Percentiles rank a stretch among this genome's conserved stretches.
phyloP scores from a whole-genome alignment of 2,888 invertebrate genomes.

The Vannuccia rotundouncinata region DNA sequence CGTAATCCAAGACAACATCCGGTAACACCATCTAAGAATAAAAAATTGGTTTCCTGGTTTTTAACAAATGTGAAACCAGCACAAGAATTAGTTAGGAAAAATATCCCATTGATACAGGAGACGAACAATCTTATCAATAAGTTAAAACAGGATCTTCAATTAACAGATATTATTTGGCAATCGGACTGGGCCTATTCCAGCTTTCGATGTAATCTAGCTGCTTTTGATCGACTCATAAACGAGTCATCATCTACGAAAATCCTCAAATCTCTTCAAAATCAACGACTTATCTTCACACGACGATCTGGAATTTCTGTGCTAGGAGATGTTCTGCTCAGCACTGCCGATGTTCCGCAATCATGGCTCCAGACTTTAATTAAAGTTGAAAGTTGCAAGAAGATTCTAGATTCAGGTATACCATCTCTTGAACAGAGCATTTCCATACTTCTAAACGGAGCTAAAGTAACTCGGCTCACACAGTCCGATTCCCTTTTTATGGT shows the following conservation, averaged over 20 bases:
- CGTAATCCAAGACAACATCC: no score
- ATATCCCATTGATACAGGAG: background rate
- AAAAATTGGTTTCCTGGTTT: background rate
- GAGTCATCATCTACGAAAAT: background rate
- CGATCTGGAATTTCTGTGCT: constrained; percentile 84
- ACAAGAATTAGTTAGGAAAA: background rate
- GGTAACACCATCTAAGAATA: background rate
- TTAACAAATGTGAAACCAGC: background rate
- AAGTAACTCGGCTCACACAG: background rate
- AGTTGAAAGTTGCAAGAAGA: background rate
- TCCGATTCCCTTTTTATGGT: background rate
- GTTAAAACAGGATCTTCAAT: background rate
- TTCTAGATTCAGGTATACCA: background rate
- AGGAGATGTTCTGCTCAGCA: constrained; percentile 80
- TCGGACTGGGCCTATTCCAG: background rate
- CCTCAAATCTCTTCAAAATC: background rate
- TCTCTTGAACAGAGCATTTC: background rate
- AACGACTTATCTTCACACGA: constrained; percentile 70
- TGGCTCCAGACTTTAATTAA: constrained; percentile 66
- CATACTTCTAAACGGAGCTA: background rate
- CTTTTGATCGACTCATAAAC: background rate
- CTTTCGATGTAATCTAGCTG: background rate
- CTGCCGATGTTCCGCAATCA: constrained; percentile 82
- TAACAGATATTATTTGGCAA: background rate
- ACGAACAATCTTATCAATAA: background rate